phyloP scores from a whole-genome alignment of 2,888 invertebrate genomes.

The Julus scandinavius region DNA sequence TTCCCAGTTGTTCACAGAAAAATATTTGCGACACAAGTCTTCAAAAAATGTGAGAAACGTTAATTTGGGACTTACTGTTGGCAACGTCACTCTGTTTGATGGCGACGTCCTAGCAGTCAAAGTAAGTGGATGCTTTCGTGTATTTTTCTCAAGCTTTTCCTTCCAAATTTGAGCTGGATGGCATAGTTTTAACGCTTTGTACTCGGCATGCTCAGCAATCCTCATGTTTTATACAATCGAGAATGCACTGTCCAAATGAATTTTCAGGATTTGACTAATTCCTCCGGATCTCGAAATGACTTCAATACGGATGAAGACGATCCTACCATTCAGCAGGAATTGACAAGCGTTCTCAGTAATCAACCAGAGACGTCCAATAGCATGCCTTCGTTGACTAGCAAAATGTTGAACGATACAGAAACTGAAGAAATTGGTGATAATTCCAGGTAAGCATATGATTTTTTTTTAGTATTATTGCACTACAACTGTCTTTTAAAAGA shows the following conservation, averaged over 20 bases:
- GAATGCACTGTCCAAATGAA: not conserved
- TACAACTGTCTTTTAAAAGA: too few species aligned
- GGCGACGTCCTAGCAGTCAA: not conserved
- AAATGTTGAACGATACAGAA: not conserved
- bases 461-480: too few species aligned
- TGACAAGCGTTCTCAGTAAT: not conserved
- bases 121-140: not conserved
- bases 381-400: not conserved
- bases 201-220: too few species aligned
- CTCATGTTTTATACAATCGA: too few species aligned
- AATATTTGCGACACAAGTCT: not conserved
- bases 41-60: not conserved
- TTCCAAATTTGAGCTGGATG: too few species aligned
- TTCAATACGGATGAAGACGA: slow-evolving; percentile 14
- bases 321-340: not conserved
- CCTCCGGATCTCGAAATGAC: not conserved
- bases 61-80: not conserved
- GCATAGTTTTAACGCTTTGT: too few species aligned
- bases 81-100: not conserved
- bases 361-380: not conserved
- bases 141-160: too few species aligned
- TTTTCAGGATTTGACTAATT: not conserved
- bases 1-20: not conserved
- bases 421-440: too few species aligned
- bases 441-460: too few species aligned